These are phyloP conservation scores for honey bee (Apis mellifera) DNA, from an alignment of 1,140 invertebrate genomes.

Conservation along the genomic window DNA sequence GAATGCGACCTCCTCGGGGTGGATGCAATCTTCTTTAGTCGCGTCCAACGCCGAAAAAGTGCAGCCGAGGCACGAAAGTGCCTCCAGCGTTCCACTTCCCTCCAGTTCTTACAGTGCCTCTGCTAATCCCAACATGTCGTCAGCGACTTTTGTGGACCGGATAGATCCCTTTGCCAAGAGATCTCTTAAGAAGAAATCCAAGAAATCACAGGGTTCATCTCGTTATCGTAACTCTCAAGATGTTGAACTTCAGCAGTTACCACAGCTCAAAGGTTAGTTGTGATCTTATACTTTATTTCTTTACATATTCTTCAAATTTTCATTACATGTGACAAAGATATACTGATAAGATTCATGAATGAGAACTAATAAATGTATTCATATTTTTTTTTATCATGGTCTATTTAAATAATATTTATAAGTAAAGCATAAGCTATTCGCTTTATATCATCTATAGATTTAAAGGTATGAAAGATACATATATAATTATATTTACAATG, in stretches of 20 bases:
- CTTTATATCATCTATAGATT: background rate
- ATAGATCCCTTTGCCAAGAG: conserved; percentile 97
- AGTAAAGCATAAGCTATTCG: background rate
- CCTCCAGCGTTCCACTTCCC: conserved; percentile 40
- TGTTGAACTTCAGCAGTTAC: conserved; percentile 92
- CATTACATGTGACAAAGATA: background rate
- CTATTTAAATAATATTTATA: no score
- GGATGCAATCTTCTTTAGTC: conserved; percentile 55
- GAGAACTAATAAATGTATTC: background rate
- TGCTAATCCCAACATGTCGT: conserved; percentile 84
- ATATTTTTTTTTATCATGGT: no score
- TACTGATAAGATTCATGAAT: background rate
- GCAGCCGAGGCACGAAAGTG: conserved; percentile 61
- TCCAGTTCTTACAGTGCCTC: conserved; percentile 68
- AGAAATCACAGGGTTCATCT: conserved; percentile 95
- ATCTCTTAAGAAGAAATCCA: conserved; percentile 95
- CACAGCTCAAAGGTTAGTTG: conserved; percentile 91
- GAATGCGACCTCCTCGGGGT: conserved; percentile 62
- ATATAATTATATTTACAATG: no score
- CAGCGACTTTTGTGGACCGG: conserved; percentile 94
- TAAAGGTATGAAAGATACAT: background rate
- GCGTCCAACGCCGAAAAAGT: conserved; percentile 42
- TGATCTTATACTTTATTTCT: background rate
- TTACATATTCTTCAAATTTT: no score
- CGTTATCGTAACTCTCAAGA: conserved; percentile 94